phyloP scores from a whole-genome alignment of 2,888 invertebrate species.

The Zaprionus obscuricornis region DNA sequence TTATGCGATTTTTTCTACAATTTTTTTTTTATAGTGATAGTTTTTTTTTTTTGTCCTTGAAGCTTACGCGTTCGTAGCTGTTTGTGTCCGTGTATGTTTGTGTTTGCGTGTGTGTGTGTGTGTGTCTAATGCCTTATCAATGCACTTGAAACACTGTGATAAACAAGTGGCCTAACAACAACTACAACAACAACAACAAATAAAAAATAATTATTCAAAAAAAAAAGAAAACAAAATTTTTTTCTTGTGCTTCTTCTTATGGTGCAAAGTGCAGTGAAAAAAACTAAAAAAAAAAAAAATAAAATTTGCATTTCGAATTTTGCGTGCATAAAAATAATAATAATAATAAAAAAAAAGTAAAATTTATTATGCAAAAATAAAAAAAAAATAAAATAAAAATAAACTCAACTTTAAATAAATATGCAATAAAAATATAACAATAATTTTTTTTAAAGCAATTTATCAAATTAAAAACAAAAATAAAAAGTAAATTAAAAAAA shows the following conservation, averaged over 20 bases:
- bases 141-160: constrained; percentile 47
- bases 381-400: neutral
- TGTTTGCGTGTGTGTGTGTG: constrained; percentile 11
- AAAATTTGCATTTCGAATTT: neutral
- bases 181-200: neutral
- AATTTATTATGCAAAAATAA: neutral
- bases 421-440: constrained; percentile 26
- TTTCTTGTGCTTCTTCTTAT: constrained; percentile 8
- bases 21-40: constrained; percentile 13
- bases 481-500: neutral
- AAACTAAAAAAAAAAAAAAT: neutral
- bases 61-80: constrained; percentile 1
- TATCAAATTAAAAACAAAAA: neutral
- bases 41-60: neutral
- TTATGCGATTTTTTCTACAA: constrained; percentile 25
- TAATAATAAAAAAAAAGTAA: constrained; percentile 1
- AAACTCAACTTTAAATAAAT: constrained; percentile 48
- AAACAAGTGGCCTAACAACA: constrained; percentile 39
- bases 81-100: constrained; percentile 3
- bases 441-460: too few species aligned
- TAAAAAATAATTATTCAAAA: too few species aligned
- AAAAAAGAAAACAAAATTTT: too few species aligned
- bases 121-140: constrained; percentile 35
- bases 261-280: constrained; percentile 2
- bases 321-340: neutral